These are phyloP conservation scores for Rattus rattus DNA, from an alignment of 2,113 vertebrate genomes.

Conservation along the genomic window DNA sequence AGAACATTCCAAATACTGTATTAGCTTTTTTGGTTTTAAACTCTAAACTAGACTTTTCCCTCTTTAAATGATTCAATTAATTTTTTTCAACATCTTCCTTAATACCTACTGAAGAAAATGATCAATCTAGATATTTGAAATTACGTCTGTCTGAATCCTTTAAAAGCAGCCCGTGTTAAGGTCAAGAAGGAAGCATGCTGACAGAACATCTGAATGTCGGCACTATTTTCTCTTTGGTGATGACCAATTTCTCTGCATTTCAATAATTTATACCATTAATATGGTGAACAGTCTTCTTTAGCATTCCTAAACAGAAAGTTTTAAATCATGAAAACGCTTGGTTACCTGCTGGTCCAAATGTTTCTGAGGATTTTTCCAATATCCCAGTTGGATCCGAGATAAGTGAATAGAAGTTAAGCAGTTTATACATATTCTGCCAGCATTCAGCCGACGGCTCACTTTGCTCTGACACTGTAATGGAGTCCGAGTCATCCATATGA, in stretches of 20 bases:
- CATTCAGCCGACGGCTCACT: conserved; percentile 99
- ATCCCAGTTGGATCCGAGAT: conserved; percentile 99
- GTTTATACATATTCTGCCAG: conserved; percentile 99
- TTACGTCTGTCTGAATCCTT: background rate
- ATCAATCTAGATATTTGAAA: background rate
- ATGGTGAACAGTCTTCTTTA: background rate
- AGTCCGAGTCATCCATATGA: conserved; percentile 99
- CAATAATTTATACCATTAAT: background rate
- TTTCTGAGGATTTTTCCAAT: conserved; percentile 96
- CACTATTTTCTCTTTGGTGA: background rate
- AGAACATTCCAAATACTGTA: background rate
- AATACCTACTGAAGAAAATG: background rate
- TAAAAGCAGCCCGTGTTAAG: background rate
- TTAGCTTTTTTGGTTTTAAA: background rate
- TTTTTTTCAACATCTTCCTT: conserved; percentile 3
- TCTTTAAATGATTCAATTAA: background rate
- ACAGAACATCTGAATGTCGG: background rate
- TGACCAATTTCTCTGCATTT: background rate
- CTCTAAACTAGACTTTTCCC: background rate
- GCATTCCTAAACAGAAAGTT: background rate
- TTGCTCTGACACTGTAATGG: conserved; percentile 98
- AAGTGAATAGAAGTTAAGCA: conserved; percentile 99
- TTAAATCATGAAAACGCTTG: background rate
- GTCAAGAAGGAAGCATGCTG: background rate
- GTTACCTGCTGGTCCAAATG: conserved; percentile 91